Base-by-base conservation (phyloP, 2,113 vertebrate genomes). In the Bagarius yarrelli region DNA sequence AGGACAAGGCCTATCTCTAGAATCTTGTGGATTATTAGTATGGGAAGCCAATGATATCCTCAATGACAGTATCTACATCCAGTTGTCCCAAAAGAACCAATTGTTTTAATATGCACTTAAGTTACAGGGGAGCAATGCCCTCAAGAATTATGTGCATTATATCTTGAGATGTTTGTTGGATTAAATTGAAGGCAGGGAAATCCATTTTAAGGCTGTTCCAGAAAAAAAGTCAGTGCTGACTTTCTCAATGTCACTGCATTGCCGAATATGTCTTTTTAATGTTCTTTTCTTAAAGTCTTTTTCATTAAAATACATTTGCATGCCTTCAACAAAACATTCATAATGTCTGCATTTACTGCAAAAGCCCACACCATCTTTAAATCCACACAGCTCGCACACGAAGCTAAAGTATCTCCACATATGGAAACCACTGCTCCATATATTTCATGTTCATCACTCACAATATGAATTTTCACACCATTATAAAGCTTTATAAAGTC, bases 311-410 rank as follows among this genome's bases (percentile, higher is more conserved):
- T 60, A 59, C 3, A 30, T 44, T 23, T 79, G 78, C 78, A 79
- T 79, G 52, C 70, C 64, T 8, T 64, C 76, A 66, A 67, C 66
- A 23, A 19, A 53, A 67, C 61, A 67, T 66, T 78, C 60, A 64
- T 59, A 83, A 5, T 83, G 84, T 27, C 81, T 53, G 16, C 78
- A 78, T 61, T 85, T 79, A 64, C 74, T 77, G 21, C n/a, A 64
- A 78, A 84, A 84, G 27, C 81, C 78, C 4, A 80, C 84, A 64
- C 69, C 74, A 69, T 86, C 78, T 81, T 83, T 83, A 81, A 86
- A 81, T 71, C 79, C 83, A 84, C 14, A 23, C 61, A 77, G 1
- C 30, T 77, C n/a, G n/a, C 71, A 30, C 72, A 55, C 15, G 77
- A 66, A 53, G 61, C 63, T 52, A 84, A 27, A 47, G 74, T 84